Evolutionary conservation across 2,888 invertebrate species (phyloP).

Genomic region (Chloromyia formosa): DNA sequence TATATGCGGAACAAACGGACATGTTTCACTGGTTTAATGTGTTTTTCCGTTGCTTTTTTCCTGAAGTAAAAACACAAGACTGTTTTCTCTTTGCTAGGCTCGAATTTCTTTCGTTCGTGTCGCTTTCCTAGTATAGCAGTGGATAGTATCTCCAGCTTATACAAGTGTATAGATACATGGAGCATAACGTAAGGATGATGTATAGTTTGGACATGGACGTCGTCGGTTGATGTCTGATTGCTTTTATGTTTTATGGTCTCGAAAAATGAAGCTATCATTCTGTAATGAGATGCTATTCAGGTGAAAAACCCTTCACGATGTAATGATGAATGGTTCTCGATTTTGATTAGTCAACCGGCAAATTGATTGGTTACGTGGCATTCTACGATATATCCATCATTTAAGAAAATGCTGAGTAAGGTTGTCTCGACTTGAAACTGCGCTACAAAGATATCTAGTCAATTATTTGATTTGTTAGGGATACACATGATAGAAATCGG

Average conservation of each 20-base stretch:
- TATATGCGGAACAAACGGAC: background rate
- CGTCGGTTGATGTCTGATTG: conserved; percentile 30
- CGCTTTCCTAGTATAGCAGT: too few relatives aligned
- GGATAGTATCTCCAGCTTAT: too few relatives aligned
- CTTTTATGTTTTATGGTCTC: conserved; percentile 35
- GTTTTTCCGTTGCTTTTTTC: background rate
- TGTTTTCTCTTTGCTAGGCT: too few relatives aligned
- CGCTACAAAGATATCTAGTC: background rate
- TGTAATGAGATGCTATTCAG: conserved; percentile 40
- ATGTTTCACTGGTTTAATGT: conserved; percentile 20
- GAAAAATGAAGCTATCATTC: conserved; percentile 29
- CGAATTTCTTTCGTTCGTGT: background rate
- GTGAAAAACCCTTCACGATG: conserved; percentile 15
- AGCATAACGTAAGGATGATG: background rate
- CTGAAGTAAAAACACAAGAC: background rate
- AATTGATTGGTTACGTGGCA: conserved; percentile 27
- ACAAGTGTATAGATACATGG: too few relatives aligned
- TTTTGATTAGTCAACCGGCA: conserved; percentile 42
- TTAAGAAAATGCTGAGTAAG: conserved; percentile 14
- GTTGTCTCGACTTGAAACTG: background rate
- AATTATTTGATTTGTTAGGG: background rate
- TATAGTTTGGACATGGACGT: background rate
- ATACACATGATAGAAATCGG: too few relatives aligned
- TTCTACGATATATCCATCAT: background rate
- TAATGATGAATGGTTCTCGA: conserved; percentile 35